These are phyloP conservation scores for Cyclargus thomasi DNA, from an alignment of 1,140 invertebrate genomes.

Conservation along the genomic window DNA sequence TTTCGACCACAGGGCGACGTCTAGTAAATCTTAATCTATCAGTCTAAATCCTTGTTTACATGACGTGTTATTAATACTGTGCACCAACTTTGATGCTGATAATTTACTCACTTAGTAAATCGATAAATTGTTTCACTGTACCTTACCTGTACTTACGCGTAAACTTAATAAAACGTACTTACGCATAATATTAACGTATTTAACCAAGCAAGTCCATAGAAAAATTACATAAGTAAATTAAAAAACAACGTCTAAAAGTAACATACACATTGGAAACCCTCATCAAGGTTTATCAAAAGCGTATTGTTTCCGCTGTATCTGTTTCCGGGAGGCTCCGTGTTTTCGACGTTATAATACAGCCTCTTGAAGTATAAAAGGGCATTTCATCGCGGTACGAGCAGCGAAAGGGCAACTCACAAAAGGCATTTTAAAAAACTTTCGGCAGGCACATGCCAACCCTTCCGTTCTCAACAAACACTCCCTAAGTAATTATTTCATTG, in stretches of 20 bases:
- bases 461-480: conserved; percentile 49
- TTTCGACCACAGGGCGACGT: too few relatives aligned
- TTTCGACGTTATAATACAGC: conserved; percentile 55
- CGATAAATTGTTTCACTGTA: too few relatives aligned
- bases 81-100: too few relatives aligned
- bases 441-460: conserved; percentile 57
- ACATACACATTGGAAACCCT: conserved; percentile 40
- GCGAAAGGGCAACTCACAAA: conserved; percentile 64
- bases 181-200: not conserved
- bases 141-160: too few relatives aligned
- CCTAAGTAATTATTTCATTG: conserved; percentile 28
- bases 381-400: conserved; percentile 49
- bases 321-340: conserved; percentile 46
- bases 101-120: too few relatives aligned
- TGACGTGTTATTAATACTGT: too few relatives aligned
- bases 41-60: too few relatives aligned
- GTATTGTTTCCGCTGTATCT: conserved; percentile 57
- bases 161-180: too few relatives aligned
- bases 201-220: not conserved
- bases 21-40: too few relatives aligned
- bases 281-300: conserved; percentile 55
- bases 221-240: not conserved
- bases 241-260: conserved; percentile 17
- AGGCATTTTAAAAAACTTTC: conserved; percentile 67
- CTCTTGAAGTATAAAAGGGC: conserved; percentile 66